phyloP scores from a whole-genome alignment of 2,797 vertebrate genomes.

The Tarsius wallacei region DNA sequence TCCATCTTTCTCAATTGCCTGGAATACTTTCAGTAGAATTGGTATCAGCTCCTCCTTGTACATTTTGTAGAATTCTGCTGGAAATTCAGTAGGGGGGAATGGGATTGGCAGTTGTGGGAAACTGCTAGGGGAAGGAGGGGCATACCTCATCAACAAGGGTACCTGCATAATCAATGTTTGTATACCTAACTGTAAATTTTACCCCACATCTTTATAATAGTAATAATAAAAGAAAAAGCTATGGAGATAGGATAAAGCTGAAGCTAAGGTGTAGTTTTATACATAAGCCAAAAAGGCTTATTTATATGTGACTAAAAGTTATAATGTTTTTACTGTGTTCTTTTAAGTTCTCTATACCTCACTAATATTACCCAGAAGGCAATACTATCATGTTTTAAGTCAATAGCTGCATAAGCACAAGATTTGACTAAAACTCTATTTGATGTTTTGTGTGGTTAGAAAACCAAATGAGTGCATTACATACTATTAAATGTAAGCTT shows the following conservation, averaged over 20 bases:
- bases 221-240: neutral
- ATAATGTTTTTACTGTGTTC: slow-evolving; percentile 55
- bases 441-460: slow-evolving; percentile 27
- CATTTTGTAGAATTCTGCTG: too few relatives aligned
- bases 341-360: neutral
- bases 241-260: slow-evolving; percentile 6
- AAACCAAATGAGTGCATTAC: slow-evolving; percentile 16
- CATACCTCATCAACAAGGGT: too few relatives aligned
- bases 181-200: too few relatives aligned
- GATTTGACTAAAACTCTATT: slow-evolving; percentile 54
- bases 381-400: neutral
- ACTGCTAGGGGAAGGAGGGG: too few relatives aligned
- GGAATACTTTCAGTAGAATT: too few relatives aligned
- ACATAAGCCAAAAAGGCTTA: neutral
- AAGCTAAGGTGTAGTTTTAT: neutral
- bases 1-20: too few relatives aligned
- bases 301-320: neutral
- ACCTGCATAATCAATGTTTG: too few relatives aligned
- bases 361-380: slow-evolving; percentile 19
- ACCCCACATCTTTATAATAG: too few relatives aligned
- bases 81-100: too few relatives aligned
- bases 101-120: too few relatives aligned
- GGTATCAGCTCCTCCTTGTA: too few relatives aligned
- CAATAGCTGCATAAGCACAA: neutral
- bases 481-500: slow-evolving; percentile 28